Conservation (phyloP, 2,888 invertebrate species). For the Watsonalla cultraria region DNA sequence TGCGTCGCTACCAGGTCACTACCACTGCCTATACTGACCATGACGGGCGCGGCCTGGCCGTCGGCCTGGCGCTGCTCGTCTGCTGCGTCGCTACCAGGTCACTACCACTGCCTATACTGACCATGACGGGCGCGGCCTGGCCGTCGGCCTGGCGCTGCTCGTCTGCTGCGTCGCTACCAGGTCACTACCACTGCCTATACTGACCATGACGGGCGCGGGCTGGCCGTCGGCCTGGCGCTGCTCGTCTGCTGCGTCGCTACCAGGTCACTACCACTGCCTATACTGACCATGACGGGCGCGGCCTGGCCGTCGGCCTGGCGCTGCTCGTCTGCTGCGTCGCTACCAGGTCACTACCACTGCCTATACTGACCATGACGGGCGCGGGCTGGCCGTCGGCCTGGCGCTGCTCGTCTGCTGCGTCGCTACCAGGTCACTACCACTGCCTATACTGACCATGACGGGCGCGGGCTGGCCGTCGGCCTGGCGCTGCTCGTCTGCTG, state of each 20-base stretch:
- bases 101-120: constrained; percentile 65
- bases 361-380: constrained; percentile 83
- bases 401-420: constrained; percentile 91
- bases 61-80: constrained; percentile 88
- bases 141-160: constrained; percentile 89
- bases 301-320: constrained; percentile 88
- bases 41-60: constrained; percentile 88
- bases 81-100: constrained; percentile 91
- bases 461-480: constrained; percentile 89
- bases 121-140: constrained; percentile 87
- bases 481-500: constrained; percentile 90
- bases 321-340: constrained; percentile 91
- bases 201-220: constrained; percentile 85
- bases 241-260: constrained; percentile 91
- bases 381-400: constrained; percentile 89
- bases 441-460: constrained; percentile 80
- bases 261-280: constrained; percentile 74
- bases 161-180: constrained; percentile 91
- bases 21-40: constrained; percentile 77
- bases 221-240: constrained; percentile 89
- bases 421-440: constrained; percentile 82
- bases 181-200: constrained; percentile 71
- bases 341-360: constrained; percentile 77
- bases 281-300: constrained; percentile 87
- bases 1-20: constrained; percentile 89